Base-by-base conservation (phyloP, 1,140 invertebrate genomes). In the Acromyrmex echinatior region DNA sequence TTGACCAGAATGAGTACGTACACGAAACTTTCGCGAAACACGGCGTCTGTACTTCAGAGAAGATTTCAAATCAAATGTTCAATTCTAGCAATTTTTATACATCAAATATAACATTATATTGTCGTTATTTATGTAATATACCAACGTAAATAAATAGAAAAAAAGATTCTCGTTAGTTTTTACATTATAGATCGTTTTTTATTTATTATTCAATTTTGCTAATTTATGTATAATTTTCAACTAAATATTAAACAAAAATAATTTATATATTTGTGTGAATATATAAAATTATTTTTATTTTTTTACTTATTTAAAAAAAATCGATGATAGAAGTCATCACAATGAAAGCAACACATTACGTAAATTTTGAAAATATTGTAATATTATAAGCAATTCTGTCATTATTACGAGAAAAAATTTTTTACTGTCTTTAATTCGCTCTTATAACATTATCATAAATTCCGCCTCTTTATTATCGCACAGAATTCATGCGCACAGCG, bases 391-490 rank as follows among this genome's bases (percentile, higher is more conserved):
- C 1, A 31, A 18, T 66, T 78, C 58, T 28, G n/a, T 39, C 78
- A 21, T 16, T 3, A 25, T 14, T 21, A 51, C 4, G 5, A 39
- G 4, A 70, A 5, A 49, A 45, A 58, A 45, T 80, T 31, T 25
- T 60, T 68, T 58, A 35, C 49, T 14, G 14, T 21, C 25, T 70
- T 71, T 35, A n/a, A 35, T 14, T 70, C 14, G 35, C 21, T 56
- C 28, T 56, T 16, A 58, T 49, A 28, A 60, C 49, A 82, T 84
- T 51, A 51, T 9, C 35, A 14, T 62, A 74, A 74, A 84, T 63
- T 35, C 56, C 35, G 1, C 4, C 25, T 73, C 71, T 62, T 84
- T 84, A 74, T 76, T 84, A 76, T 62, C 39, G 70, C 28, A 31
- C 39, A 49, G 25, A 73, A 60, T 74, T 58, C 18, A 68, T 53